Evolutionary conservation across 1,140 invertebrate genomes (phyloP), one percentile per base, ranked within the genome.

Genomic region (Chironomus tepperi): DNA sequence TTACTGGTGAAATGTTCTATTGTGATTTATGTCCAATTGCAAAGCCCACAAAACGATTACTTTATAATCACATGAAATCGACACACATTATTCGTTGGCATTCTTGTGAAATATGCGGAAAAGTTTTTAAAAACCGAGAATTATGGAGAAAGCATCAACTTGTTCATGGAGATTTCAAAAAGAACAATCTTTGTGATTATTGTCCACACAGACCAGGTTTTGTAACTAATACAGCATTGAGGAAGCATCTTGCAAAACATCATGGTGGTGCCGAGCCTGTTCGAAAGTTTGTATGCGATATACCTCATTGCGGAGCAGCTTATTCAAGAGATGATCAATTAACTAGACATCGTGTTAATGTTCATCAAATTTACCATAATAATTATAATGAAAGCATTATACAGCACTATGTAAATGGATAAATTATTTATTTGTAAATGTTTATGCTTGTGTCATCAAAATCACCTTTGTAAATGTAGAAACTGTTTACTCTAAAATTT

Each of bases 111-210:
- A 57, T n/a, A 0, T 57, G 47, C 15, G 47, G 47, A 57, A 57
- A 57, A 57, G n/a, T 57, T 3, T 57, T 15, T 15, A 10, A n/a
- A 15, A 57, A 12, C 1, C 47, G 47, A n/a, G 47, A 57, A 57
- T n/a, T 57, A n/a, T 57, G 47, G 47, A 57, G 47, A 57, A 57
- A 57, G 15, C 47, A 57, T 57, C 47, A 57, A 15, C 47, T 57
- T 3, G n/a, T 15, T 57, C 47, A 57, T 57, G 47, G 47, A 1
- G 47, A 57, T 57, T 57, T 57, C n/a, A 57, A 57, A n/a, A 57
- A 57, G 12, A 57, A 57, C 15, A 57, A 57, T 57, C 10, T 12
- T 12, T 57, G 47, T 3, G 47, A 57, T 12, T 12, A n/a, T 15
- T 57, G 47, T 57, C 47, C 47, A 1, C 47, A 57, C n/a, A 12